Evolutionary conservation across 37 sponge, comb jelly and placozoan genomes (phyloP).

Genomic region (Beroe forskalii): DNA sequence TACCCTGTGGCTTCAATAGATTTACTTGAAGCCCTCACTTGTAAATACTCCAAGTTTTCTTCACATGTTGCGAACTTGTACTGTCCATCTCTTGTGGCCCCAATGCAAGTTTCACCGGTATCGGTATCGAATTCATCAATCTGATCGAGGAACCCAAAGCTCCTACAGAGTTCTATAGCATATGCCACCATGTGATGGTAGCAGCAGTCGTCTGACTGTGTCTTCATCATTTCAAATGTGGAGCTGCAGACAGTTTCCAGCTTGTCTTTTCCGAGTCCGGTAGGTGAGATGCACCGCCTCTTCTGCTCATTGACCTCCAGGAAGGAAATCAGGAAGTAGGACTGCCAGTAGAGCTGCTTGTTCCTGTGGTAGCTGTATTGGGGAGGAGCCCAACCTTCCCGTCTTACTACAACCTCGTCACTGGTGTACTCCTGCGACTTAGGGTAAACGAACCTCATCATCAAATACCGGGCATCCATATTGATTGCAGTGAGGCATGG

Average conservation of each 20-base stretch:
- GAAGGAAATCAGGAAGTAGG: constrained; percentile 41
- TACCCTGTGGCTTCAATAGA: neutral
- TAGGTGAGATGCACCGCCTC: neutral
- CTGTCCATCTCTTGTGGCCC: neutral
- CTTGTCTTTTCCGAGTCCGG: neutral
- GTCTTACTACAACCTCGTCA: neutral
- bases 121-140: neutral
- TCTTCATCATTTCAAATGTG: neutral
- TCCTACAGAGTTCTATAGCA: neutral
- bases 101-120: neutral
- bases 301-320: neutral
- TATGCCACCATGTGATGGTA: constrained; percentile 4
- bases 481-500: neutral
- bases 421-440: neutral
- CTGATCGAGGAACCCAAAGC: neutral
- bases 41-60: neutral
- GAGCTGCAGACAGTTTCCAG: neutral
- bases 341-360: neutral
- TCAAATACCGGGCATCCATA: neutral
- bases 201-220: neutral
- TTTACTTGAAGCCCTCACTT: neutral
- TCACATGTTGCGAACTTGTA: neutral
- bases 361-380: neutral
- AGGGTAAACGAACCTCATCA: no score
- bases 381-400: constrained; percentile 20